Conservation (phyloP, 2,113 vertebrate genomes). For the Solea senegalensis region DNA sequence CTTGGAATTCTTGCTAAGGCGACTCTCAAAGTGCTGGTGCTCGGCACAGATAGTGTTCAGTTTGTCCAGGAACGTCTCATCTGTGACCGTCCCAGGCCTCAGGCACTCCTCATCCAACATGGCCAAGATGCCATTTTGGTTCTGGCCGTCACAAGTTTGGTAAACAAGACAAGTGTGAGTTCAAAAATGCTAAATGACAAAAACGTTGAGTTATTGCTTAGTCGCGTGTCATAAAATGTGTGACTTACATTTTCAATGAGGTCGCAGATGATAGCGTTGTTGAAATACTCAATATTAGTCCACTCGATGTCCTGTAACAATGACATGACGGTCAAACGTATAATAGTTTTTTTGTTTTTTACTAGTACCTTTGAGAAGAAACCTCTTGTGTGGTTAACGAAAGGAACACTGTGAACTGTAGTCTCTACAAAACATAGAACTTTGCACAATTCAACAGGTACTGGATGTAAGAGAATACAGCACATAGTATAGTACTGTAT, state of each 20-base stretch:
- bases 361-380: too few species aligned
- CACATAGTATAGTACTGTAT: too few species aligned
- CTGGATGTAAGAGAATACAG: too few species aligned
- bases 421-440: too few species aligned
- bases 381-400: too few species aligned
- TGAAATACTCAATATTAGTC: constrained; percentile 99
- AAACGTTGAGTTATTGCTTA: too few species aligned
- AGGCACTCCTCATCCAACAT: constrained; percentile 99
- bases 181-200: neutral
- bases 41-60: constrained; percentile 95
- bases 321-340: constrained; percentile 50
- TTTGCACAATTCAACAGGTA: too few species aligned
- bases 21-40: constrained; percentile 97
- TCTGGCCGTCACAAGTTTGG: constrained; percentile 54
- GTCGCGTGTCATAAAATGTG: too few species aligned
- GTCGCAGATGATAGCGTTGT: constrained; percentile 97
- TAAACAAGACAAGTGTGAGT: neutral
- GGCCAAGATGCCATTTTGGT: constrained; percentile 94
- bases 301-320: constrained; percentile 92
- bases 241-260: constrained; percentile 98
- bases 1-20: constrained; percentile 93
- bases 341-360: neutral
- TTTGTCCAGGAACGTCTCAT: constrained; percentile 96
- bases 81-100: constrained; percentile 92
- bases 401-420: too few species aligned